Base-by-base conservation (phyloP, 2,888 invertebrate genomes). In the Microchrysa polita region DNA sequence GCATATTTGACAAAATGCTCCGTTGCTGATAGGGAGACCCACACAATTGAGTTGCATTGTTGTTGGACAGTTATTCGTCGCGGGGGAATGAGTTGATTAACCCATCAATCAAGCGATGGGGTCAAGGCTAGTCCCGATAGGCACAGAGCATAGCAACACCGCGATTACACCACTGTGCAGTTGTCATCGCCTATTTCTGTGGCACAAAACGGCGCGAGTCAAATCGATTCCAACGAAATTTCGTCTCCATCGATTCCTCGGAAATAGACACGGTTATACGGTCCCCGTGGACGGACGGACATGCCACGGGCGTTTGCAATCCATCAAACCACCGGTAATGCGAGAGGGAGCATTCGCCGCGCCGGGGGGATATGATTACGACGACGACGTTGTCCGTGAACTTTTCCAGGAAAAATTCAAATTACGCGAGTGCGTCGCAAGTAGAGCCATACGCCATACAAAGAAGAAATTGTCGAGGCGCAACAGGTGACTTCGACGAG, bases 101-200 rank as follows among this genome's bases (percentile, higher is more conserved):
- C 44, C 65, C 27, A n/a, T n/a, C 48, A 22, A n/a, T 22, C n/a
- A n/a, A n/a, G 14, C 48, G 34, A 34, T 44, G 44, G 34, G 65
- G 65, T 65, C 65, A 65, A 65, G 65, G 65, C 65, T 48, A 61
- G n/a, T n/a, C 16, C 40, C 20, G 27, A 34, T 34, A 7, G n/a
- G n/a, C 2, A 5, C 27, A 34, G 27, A 5, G 27, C 27, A 34
- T 34, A 7, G 27, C 27, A 34, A 34, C 27, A 34, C 27, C 2
- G 7, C 27, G 27, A 34, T 34, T 7, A 34, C 27, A 7, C 27
- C 27, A 7, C 27, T 34, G 27, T 2, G 27, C 2, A 5, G 27
- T 2, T 34, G 27, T 34, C 27, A 34, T 34, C 27, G 7, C 27
- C 27, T 34, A 7, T 2, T 34, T 34, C n/a, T n/a, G n/a, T 34